Evolutionary conservation across 2,113 vertebrate genomes (phyloP).

Genomic region (Benitochromis conjunctus): DNA sequence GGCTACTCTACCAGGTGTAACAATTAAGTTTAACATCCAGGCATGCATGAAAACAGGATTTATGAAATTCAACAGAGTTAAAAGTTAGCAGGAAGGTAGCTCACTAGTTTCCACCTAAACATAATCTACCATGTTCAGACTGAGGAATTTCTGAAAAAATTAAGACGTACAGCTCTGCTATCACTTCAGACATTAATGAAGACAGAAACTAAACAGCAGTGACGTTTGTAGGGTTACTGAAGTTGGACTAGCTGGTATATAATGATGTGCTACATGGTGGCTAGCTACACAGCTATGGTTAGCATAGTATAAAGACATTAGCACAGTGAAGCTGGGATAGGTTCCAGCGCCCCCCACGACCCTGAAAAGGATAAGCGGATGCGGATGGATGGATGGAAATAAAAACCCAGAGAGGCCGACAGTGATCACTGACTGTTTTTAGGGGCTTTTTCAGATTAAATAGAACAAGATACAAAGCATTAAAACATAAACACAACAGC

Average conservation of each 20-base stretch:
- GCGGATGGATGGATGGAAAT: too few relatives aligned
- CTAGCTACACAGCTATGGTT: background rate
- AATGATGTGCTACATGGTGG: background rate
- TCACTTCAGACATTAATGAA: background rate
- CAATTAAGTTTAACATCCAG: too few relatives aligned
- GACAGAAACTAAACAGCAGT: background rate
- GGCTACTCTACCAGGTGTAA: too few relatives aligned
- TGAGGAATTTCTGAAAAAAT: rapidly evolving
- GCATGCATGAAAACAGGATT: too few relatives aligned
- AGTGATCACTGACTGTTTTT: too few relatives aligned
- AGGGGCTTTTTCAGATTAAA: background rate
- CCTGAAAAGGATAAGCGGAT: too few relatives aligned
- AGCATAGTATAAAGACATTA: background rate
- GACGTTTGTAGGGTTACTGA: background rate
- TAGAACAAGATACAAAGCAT: background rate
- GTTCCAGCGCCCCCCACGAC: too few relatives aligned
- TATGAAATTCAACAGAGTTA: too few relatives aligned
- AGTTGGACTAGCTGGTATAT: background rate
- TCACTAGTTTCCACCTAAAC: too few relatives aligned
- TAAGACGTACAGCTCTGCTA: background rate
- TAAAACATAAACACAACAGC: background rate
- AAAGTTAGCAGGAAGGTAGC: too few relatives aligned
- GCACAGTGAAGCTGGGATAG: background rate
- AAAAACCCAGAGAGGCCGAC: too few relatives aligned
- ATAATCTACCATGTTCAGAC: background rate